Base-by-base conservation (phyloP, 2,888 invertebrate species). In the Oxycera nigricornis region DNA sequence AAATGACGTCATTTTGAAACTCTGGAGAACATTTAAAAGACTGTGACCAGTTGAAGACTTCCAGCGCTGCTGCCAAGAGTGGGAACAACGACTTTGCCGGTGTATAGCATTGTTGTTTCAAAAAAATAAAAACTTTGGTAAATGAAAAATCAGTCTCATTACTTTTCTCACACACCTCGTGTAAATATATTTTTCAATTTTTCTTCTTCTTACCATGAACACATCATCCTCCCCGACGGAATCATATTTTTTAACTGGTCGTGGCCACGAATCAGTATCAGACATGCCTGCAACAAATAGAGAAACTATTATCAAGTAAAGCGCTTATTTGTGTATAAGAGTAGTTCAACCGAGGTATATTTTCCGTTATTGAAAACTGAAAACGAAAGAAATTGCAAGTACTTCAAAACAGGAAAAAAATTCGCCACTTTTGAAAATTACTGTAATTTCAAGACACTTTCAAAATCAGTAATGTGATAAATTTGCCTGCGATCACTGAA, bases 221-320 rank as follows among this genome's bases (percentile, higher is more conserved):
- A 97, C 96, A 84, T 96, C 95, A 83, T 96, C 96, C 84, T 96
- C 96, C 78, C 94, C 94, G 77, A 92, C 92, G 81, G 94, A 89
- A 85, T 90, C 89, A 86, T 89, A 85, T 84, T 85, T 85, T 75
- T 84, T 82, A 74, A 84, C 79, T 55, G 65, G 62, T 79, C 83
- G 82, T 76, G 83, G 82, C 82, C 84, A 85, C 77, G 91, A 90
- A 88, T 90, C 91, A 82, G 90, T 90, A 87, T 92, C 92, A 82
- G 92, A 90, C 88, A 93, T 89, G 88, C 92, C 94, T 94, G 82
- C 20, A 85, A 83, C 80, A 79, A 80, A 39, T 55, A 39, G 26
- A 59, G 26, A 73, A 28, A 59, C 67, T 22, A 67, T 35, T 35
- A 35, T 67, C 67, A 26, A 39, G 24, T 22, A 59, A 55, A 55